Base-by-base conservation (phyloP, 2,888 invertebrate species). In the Zhuqinia jingwanae region DNA sequence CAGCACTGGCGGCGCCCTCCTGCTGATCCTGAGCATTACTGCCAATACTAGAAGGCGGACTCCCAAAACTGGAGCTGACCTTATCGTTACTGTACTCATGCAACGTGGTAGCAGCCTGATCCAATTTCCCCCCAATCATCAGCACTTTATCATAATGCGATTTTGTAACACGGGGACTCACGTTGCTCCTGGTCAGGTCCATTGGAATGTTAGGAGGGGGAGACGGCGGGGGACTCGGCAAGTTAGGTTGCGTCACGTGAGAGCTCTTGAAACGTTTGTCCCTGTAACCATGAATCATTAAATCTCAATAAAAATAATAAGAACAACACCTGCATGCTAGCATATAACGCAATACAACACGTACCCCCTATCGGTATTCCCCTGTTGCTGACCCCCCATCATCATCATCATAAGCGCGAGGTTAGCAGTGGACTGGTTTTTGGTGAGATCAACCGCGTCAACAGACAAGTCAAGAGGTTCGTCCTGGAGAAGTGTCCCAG, bases 381-480 rank as follows among this genome's bases (percentile, higher is more conserved):
- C 6, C 10, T n/a, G 27, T 27, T 13, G 15, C 3, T 13, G n/a
- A 5, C 20, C 36, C 1, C 79, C 78, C 25, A 87, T 81, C 27
- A 63, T 82, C 76, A 58, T 45, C 47, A 79, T 73, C 78, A 77
- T 83, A 82, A 70, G 75, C 30, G 22, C 81, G 60, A 73, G 96
- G 92, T 96, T 96, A 88, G 20, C 10, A 8, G 25, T 11, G 50
- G 17, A n/a, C 20, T 47, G 8, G 3, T n/a, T 25, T 53, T 79
- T 68, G 6, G 50, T 22, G 2, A 97, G 94, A 93, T 97, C 97
- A 65, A 97, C 93, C 3, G 96, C 96, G 92, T 96, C 96, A 93
- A 95, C 96, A 81, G 95, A 95, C 30, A 96, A 93, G 92, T 96
- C 96, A 80, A 96, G 94, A 3, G 85, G 85, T 36, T 79, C 79